Conservation (phyloP, 2,797 vertebrate genomes). For the Manis crassicaudata region DNA sequence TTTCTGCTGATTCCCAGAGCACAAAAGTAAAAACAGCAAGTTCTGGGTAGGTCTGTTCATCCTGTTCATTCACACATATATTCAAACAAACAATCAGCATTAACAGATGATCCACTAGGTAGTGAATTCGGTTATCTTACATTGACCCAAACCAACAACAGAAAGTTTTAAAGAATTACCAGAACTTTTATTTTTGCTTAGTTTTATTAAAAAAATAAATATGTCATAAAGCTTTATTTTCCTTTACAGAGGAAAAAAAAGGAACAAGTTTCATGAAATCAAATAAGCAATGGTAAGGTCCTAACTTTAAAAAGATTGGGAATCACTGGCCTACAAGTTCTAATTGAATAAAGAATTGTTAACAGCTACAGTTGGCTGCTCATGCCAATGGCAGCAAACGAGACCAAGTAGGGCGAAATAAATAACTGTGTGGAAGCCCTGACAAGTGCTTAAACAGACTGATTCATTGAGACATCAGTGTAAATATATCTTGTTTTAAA, state of each 20-base stretch:
- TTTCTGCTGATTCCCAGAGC: background rate
- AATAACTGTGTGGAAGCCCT: constrained; percentile 79
- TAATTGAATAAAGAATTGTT: constrained; percentile 46
- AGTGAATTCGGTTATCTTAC: background rate
- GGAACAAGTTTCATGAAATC: constrained; percentile 77
- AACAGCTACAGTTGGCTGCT: constrained; percentile 59
- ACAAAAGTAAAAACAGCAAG: background rate
- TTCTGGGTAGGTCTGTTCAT: background rate
- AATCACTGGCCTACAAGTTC: constrained; percentile 72
- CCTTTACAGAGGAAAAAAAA: constrained; percentile 65
- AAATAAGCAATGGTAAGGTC: constrained; percentile 75
- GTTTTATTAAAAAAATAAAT: constrained; percentile 85
- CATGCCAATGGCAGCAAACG: constrained; percentile 66
- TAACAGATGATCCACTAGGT: background rate
- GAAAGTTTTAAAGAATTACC: constrained; percentile 73
- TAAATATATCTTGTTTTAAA: constrained; percentile 69
- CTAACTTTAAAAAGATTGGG: constrained; percentile 70
- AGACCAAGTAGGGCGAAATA: constrained; percentile 71
- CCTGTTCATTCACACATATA: background rate
- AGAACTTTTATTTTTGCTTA: constrained; percentile 81
- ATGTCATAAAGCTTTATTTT: constrained; percentile 81
- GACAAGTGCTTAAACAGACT: constrained; percentile 71
- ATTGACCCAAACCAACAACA: constrained; percentile 57
- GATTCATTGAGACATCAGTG: constrained; percentile 61
- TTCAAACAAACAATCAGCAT: background rate